Base-by-base conservation (phyloP, 2,797 vertebrate genomes). In the Anguilla pacifica region DNA sequence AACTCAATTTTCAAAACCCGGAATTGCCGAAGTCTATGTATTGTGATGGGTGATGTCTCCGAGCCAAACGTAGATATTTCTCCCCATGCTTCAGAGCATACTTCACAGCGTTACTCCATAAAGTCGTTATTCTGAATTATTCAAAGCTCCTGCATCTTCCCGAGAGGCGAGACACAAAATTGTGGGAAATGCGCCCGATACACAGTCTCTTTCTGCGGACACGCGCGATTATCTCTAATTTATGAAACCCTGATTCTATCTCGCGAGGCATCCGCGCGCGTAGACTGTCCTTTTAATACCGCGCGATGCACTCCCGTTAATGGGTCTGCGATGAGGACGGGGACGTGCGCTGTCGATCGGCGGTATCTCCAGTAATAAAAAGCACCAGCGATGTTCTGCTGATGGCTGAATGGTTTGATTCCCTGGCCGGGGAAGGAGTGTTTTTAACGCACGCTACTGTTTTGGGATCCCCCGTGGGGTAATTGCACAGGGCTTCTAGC, bases 321-420 rank as follows among this genome's bases (percentile, higher is more conserved):
- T 43, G 74, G 74, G 13, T 39, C 35, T 39, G 31, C 39, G 74
- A 17, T 15, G 74, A 79, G 15, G 74, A 79, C 74, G 39, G 35
- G 74, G 35, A 6, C 11, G 15, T 43, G 35, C 39, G 31, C 13
- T 19, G 28, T 5, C 13, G 35, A 79, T 79, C 13, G 74, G 3
- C 11, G 13, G 74, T 15, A 79, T 79, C 74, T 79, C 13, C 74
- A 43, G 74, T 79, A 15, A 79, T 79, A 79, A 79, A 79, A 79
- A 28, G 74, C 35, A 19, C 2, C 74, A 4, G 31, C 39, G 74
- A 17, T 43, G 17, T 79, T 79, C 3, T 43, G 35, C 31, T 43
- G 35, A 28, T 79, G 35, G 74, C 35, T 79, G 74, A 79, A 31
- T 79, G 74, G 74, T 79, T 79, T 79, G 74, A 79, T 43, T 79